Base-by-base conservation (phyloP, 1,140 invertebrate genomes). In the Papilio polyxenes region DNA sequence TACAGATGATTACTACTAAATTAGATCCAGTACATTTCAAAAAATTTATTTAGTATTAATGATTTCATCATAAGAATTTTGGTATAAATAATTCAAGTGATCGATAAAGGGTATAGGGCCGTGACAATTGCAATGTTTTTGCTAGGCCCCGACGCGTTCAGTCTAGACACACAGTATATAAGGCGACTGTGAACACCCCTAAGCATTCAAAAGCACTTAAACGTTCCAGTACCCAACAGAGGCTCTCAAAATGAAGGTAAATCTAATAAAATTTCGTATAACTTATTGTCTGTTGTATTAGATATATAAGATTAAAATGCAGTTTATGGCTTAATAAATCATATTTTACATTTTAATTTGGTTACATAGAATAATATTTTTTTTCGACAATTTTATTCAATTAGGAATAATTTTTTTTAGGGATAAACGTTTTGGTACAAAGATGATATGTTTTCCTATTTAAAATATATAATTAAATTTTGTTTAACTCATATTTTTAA, bases 191-290 rank as follows among this genome's bases (percentile, higher is more conserved):
- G 84, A 40, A 83, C 88, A 91, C 87, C 90, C 91, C 83, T 87
- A 59, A 62, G 81, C 84, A 84, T 84, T 90, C 89, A 91, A 87
- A 91, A 82, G 81, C 82, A 62, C 65, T 82, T 82, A 85, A 83
- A 31, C 23, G 84, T 85, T 81, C 83, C 83, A 85, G 85, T 83
- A 81, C 59, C 87, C 83, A 87, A 84, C 84, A 80, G 77, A 88
- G 83, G 78, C 85, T 85, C 56, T 51, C 87, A 91, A 87, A 82
- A 93, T 93, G 92, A 91, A 93, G 92, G 91, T 92, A 93, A 20
- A 80, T 79, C 37, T 75, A 23, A 37, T 49, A 75, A 15, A 15
- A 44, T 75, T 40, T n/a, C 0, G 10, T 20, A 49, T 75, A 48
- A 49, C 13, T 75, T 74, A 74, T 74, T 74, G 5, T 0, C 9